These are phyloP conservation scores for Peromyscus californicus DNA, from an alignment of 2,113 vertebrate species.

Conservation along the genomic window DNA sequence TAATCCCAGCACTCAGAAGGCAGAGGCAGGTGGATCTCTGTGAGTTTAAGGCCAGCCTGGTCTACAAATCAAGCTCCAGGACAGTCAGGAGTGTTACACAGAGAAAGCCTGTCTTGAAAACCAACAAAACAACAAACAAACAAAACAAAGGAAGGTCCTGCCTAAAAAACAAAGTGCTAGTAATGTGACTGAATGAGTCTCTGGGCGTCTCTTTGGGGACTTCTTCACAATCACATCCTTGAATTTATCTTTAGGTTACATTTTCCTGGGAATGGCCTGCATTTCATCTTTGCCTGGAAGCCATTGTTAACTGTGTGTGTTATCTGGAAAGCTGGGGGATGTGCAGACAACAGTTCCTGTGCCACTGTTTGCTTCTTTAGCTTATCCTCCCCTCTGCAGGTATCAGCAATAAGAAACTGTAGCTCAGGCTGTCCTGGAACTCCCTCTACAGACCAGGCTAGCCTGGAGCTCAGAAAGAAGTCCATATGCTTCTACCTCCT, in stretches of 20 bases:
- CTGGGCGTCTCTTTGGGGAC: not conserved
- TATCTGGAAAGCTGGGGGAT: conserved; percentile 20
- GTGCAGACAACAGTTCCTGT: not conserved
- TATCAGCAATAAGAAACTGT: not conserved
- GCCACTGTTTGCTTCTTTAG: not conserved
- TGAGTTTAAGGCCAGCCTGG: too few species aligned
- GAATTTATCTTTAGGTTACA: conserved; percentile 29
- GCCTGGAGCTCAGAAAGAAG: not conserved
- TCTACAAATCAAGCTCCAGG: too few species aligned
- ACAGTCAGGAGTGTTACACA: too few species aligned
- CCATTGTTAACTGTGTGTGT: not conserved
- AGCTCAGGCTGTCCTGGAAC: too few species aligned
- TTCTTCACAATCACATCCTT: conserved; percentile 15
- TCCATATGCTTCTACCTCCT: not conserved
- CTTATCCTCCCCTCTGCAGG: not conserved
- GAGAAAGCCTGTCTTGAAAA: too few species aligned
- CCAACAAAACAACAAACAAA: too few species aligned
- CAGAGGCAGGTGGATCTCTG: too few species aligned
- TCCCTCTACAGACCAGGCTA: not conserved
- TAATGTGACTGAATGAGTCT: not conserved
- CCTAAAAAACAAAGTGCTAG: not conserved
- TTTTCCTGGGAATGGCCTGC: conserved; percentile 35
- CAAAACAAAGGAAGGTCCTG: not conserved
- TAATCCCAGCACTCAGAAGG: too few species aligned
- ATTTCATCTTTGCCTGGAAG: conserved; percentile 9